Conservation (phyloP, 2,797 vertebrate genomes). For the Sphaeramia orbicularis region DNA sequence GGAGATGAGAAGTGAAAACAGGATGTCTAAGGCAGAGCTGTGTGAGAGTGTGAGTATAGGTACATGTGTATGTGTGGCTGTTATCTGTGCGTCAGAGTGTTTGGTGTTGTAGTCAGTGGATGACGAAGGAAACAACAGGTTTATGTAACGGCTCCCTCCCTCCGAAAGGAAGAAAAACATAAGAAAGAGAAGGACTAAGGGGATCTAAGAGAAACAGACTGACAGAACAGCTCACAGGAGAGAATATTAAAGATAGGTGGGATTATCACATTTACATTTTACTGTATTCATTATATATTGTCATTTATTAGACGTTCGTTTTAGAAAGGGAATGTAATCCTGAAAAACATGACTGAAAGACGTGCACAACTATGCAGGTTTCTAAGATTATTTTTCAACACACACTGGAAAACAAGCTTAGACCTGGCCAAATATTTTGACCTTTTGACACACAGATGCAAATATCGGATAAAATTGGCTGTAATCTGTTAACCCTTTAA, state of each 20-base stretch:
- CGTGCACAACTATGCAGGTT: not conserved
- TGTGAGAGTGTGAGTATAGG: conserved; percentile 4
- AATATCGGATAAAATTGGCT: not conserved
- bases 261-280: not conserved
- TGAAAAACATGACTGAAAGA: no score
- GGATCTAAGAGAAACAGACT: conserved; percentile 19
- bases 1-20: conserved; percentile 3
- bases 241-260: not conserved
- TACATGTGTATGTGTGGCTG: conserved; percentile 4
- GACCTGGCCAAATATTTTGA: not conserved
- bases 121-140: conserved; percentile 59
- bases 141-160: conserved; percentile 61
- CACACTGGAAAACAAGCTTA: not conserved
- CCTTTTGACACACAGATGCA: not conserved
- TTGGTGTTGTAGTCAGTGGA: conserved; percentile 35
- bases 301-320: not conserved
- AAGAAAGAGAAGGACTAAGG: conserved; percentile 18
- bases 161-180: conserved; percentile 31
- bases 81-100: conserved; percentile 32
- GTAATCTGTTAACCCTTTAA: no score
- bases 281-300: not conserved
- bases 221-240: not conserved
- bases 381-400: conserved; percentile 10
- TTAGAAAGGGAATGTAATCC: no score
- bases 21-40: conserved; percentile 3